Evolutionary conservation across 2,797 vertebrate genomes (phyloP).

Genomic region (Pachyuromys duprasi): DNA sequence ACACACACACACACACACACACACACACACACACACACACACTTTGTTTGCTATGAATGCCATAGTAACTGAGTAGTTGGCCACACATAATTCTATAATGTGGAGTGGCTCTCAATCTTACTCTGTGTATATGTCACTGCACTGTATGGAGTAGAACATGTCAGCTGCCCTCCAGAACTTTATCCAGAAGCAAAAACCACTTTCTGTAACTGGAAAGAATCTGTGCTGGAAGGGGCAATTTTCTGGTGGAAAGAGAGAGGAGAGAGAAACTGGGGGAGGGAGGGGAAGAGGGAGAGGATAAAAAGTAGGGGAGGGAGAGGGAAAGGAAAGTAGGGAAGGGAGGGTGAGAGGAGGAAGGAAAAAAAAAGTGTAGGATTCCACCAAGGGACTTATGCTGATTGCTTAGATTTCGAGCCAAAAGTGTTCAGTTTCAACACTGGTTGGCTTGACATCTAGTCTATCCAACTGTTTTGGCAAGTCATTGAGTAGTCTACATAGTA

Average conservation of each 20-base stretch:
- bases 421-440: conserved; percentile 55
- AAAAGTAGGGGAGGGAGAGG: too few species aligned
- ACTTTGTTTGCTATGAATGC: not conserved
- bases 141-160: not conserved
- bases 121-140: not conserved
- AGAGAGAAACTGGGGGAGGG: too few species aligned
- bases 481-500: conserved; percentile 44
- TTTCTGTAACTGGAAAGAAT: not conserved
- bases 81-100: not conserved
- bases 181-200: conserved; percentile 24
- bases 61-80: not conserved
- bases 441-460: conserved; percentile 56
- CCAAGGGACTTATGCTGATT: not conserved
- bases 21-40: not conserved
- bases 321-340: too few species aligned
- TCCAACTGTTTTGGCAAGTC: conserved; percentile 69
- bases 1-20: not conserved
- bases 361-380: not conserved
- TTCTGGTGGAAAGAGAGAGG: not conserved
- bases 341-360: too few species aligned
- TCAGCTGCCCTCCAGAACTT: conserved; percentile 18
- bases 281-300: too few species aligned
- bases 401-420: conserved; percentile 19
- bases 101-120: not conserved
- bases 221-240: not conserved